Conservation (phyloP, 2,888 invertebrate species). For the Rhagonycha fulva region DNA sequence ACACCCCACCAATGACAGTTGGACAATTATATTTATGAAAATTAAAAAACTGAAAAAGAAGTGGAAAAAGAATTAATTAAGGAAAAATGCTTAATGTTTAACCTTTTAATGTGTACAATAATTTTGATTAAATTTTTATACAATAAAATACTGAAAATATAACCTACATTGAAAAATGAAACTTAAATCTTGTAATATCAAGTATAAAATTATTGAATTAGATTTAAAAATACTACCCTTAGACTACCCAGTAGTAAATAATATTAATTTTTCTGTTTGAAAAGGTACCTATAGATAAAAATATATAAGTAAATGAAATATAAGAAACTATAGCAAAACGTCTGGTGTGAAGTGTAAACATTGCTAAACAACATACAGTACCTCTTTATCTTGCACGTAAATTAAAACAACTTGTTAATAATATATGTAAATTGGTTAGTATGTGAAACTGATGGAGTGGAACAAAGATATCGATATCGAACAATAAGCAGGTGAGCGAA, state of each 20-base stretch:
- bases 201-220: no score
- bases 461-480: constrained; percentile 31
- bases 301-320: background rate
- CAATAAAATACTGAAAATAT: no score
- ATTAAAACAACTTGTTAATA: constrained; percentile 33
- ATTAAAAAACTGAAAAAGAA: background rate
- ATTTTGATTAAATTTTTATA: no score
- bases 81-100: no score
- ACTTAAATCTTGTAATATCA: no score
- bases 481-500: constrained; percentile 22
- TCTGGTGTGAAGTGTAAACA: constrained; percentile 22
- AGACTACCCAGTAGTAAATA: no score
- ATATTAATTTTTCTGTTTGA: background rate
- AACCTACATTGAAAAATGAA: no score
- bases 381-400: constrained; percentile 30
- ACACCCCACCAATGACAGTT: no score
- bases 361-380: constrained; percentile 32
- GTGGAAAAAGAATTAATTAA: no score
- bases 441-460: constrained; percentile 34
- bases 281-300: background rate
- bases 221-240: no score
- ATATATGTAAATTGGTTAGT: constrained; percentile 36
- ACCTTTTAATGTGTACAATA: no score
- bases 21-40: no score
- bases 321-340: constrained; percentile 1